These are phyloP conservation scores for Mylabris sibirica DNA, from an alignment of 2,888 invertebrate species.

Conservation along the genomic window DNA sequence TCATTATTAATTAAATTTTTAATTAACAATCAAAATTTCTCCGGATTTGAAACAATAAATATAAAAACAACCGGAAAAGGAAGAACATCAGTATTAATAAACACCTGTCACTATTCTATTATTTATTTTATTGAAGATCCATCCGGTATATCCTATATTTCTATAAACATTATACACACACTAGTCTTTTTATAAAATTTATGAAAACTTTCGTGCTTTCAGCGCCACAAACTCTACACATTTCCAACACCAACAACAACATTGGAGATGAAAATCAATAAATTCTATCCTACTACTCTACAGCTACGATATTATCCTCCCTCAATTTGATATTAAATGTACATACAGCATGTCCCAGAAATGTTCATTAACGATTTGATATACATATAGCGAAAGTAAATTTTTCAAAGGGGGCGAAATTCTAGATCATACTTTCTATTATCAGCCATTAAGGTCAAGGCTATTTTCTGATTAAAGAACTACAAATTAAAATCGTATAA, in stretches of 20 bases:
- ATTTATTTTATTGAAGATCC: background rate
- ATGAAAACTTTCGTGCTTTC: constrained; percentile 19
- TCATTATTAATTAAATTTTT: background rate
- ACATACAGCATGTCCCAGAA: too few species aligned
- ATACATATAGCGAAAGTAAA: background rate
- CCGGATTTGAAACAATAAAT: background rate
- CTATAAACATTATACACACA: background rate
- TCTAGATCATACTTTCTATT: background rate
- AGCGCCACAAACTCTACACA: constrained; percentile 25
- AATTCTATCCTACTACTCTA: constrained; percentile 5
- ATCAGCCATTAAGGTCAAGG: background rate
- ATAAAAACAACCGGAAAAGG: background rate
- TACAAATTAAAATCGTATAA: background rate
- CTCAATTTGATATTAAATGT: background rate
- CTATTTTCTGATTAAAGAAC: background rate
- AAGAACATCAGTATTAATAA: background rate
- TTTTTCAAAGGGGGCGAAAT: background rate
- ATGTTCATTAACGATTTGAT: too few species aligned
- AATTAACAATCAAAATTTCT: background rate
- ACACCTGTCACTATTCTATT: constrained; percentile 2
- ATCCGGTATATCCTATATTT: background rate
- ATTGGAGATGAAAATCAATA: constrained; percentile 34
- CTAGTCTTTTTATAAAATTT: background rate
- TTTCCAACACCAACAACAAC: constrained; percentile 15
- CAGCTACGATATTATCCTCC: background rate